A percentile compares a stretch with the other conserved stretches of the same genome.
Conservation (phyloP, 2,113 vertebrate genomes). For the Turnix velox region DNA sequence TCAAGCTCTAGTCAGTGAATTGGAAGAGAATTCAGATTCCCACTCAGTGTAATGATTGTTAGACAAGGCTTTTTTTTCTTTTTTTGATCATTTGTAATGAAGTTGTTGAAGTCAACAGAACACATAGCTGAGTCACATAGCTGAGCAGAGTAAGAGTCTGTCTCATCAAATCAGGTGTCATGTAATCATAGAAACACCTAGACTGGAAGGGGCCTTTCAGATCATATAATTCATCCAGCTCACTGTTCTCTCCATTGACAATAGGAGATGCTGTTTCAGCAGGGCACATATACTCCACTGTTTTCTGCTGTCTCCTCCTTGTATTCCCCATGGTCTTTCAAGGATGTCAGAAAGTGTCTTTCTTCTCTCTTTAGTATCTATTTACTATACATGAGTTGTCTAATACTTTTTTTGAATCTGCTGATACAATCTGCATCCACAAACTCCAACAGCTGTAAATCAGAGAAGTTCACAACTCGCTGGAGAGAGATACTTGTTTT, state of each 20-base stretch:
- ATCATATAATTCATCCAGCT: no score
- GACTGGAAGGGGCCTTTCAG: no score
- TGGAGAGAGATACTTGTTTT: not conserved
- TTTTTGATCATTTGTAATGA: not conserved
- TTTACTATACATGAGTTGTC: not conserved
- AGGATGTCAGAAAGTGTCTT: not conserved
- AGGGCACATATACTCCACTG: fast-evolving
- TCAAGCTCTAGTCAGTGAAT: not conserved
- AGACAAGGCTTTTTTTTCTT: not conserved
- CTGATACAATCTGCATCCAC: not conserved
- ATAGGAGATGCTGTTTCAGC: not conserved
- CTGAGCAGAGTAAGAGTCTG: not conserved
- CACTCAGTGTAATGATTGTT: not conserved
- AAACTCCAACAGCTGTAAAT: not conserved
- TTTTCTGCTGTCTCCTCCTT: not conserved
- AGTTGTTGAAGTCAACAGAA: not conserved
- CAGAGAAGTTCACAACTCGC: not conserved
- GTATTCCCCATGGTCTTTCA: not conserved
- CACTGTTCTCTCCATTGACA: not conserved
- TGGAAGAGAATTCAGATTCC: constrained; percentile 11
- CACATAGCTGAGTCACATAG: not conserved
- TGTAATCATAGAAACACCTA: no score
- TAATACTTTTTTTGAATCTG: not conserved
- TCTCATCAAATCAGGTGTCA: not conserved
- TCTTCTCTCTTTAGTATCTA: not conserved